Percentiles rank a stretch among this genome's conserved stretches.
These are phyloP conservation scores for Hyles lineata DNA, from an alignment of 2,888 invertebrate species.

Conservation along the genomic window DNA sequence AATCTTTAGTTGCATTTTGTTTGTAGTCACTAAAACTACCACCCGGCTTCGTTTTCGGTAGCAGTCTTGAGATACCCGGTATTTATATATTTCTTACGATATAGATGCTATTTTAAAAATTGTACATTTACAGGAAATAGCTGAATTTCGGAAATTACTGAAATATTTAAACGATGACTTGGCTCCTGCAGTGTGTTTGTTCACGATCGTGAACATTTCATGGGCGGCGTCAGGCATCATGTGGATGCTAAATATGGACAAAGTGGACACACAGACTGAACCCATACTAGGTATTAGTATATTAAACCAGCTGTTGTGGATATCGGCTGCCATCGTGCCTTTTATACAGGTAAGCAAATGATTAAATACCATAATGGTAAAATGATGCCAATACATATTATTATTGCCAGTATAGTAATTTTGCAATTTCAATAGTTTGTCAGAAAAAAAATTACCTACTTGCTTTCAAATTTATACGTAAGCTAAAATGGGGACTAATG, in stretches of 20 bases:
- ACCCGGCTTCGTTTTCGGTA: too few species aligned
- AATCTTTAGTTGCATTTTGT: too few species aligned
- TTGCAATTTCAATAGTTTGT: too few species aligned
- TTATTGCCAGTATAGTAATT: too few species aligned
- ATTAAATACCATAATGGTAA: not conserved
- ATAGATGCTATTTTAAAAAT: not conserved
- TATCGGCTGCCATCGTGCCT: constrained; percentile 87
- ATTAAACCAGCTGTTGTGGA: constrained; percentile 87
- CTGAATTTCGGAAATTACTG: constrained; percentile 91
- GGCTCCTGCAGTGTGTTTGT: constrained; percentile 90
- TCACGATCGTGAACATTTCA: constrained; percentile 90
- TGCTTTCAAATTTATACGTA: too few species aligned
- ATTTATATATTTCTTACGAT: not conserved
- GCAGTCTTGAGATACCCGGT: too few species aligned
- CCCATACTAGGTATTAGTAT: constrained; percentile 85
- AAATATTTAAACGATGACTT: constrained; percentile 91
- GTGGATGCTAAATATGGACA: constrained; percentile 87
- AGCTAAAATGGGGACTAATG: too few species aligned
- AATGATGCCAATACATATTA: not conserved
- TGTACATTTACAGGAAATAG: constrained; percentile 86
- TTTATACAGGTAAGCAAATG: constrained; percentile 87
- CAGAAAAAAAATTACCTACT: too few species aligned
- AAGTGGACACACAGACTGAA: constrained; percentile 84
- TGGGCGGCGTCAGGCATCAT: constrained; percentile 89
- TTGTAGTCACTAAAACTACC: too few species aligned